phyloP scores from a whole-genome alignment of 2,888 invertebrate species.

The Dorcus parallelipipedus region DNA sequence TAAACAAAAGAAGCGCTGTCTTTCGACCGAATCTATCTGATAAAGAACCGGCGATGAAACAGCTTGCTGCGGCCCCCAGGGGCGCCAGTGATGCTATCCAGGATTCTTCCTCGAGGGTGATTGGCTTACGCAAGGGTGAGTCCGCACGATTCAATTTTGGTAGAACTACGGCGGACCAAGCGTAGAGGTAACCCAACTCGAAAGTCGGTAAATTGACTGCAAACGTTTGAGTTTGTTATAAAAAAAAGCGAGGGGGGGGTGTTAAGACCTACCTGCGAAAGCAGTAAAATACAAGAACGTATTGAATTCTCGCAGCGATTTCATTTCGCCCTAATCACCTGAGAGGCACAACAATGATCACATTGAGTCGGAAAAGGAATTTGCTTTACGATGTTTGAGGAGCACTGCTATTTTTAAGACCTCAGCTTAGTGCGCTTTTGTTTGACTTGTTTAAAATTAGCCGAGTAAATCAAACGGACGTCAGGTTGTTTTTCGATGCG shows the following conservation, averaged over 20 bases:
- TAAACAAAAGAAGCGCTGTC: constrained; percentile 57
- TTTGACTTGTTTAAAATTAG: too few relatives aligned
- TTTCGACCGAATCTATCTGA: constrained; percentile 65
- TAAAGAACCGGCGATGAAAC: constrained; percentile 63
- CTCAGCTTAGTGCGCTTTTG: too few relatives aligned
- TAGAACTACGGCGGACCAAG: constrained; percentile 43
- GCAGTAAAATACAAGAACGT: constrained; percentile 3
- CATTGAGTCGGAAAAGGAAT: too few relatives aligned
- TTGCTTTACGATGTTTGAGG: too few relatives aligned
- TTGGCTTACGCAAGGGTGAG: constrained; percentile 46
- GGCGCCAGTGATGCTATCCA: constrained; percentile 73
- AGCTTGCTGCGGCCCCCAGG: constrained; percentile 60
- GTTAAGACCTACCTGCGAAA: not conserved
- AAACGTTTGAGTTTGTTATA: constrained; percentile 48
- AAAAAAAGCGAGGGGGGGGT: too few relatives aligned
- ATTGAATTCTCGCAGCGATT: not conserved
- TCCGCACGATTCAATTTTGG: constrained; percentile 37
- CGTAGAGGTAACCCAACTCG: constrained; percentile 44
- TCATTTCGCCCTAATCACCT: too few relatives aligned
- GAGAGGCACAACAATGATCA: too few relatives aligned
- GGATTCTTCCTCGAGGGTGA: constrained; percentile 58
- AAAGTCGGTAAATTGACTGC: constrained; percentile 47
- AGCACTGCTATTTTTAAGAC: too few relatives aligned
- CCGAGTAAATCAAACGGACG: too few relatives aligned
- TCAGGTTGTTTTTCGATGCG: too few relatives aligned